A percentile compares a stretch with the other conserved stretches of the same genome.
Evolutionary conservation across 2,113 vertebrate species (phyloP).

Genomic region (Saimiri boliviensis): DNA sequence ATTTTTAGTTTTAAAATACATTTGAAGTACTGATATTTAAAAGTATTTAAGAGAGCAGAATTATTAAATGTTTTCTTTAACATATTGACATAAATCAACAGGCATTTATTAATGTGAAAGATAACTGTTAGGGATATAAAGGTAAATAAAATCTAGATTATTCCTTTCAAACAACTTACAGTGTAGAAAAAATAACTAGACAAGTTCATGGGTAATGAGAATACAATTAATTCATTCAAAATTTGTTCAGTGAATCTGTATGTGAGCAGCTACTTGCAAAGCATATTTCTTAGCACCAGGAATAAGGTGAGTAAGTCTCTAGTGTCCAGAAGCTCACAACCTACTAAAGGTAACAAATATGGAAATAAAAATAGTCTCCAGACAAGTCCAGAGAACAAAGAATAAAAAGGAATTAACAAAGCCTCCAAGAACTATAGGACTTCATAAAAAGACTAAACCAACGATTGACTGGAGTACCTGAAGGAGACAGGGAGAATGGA

Average conservation of each 20-base stretch:
- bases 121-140: background rate
- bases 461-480: too few relatives aligned
- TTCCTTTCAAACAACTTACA: background rate
- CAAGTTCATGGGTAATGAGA: background rate
- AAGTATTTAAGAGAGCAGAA: background rate
- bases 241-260: background rate
- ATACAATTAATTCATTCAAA: background rate
- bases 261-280: background rate
- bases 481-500: too few relatives aligned
- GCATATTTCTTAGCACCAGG: background rate
- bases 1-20: background rate
- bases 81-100: constrained; percentile 12
- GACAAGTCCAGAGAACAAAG: too few relatives aligned
- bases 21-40: background rate
- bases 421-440: too few relatives aligned
- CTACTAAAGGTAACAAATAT: background rate
- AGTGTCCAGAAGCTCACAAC: background rate
- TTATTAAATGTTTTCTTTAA: constrained; percentile 12
- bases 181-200: background rate
- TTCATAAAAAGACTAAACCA: too few relatives aligned
- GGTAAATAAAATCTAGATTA: constrained; percentile 15
- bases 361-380: background rate
- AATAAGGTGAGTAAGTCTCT: background rate
- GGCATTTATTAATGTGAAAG: background rate
- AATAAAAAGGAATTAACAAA: too few relatives aligned